Conservation (phyloP, 1,140 invertebrate species). For the Drosophila sp. region DNA sequence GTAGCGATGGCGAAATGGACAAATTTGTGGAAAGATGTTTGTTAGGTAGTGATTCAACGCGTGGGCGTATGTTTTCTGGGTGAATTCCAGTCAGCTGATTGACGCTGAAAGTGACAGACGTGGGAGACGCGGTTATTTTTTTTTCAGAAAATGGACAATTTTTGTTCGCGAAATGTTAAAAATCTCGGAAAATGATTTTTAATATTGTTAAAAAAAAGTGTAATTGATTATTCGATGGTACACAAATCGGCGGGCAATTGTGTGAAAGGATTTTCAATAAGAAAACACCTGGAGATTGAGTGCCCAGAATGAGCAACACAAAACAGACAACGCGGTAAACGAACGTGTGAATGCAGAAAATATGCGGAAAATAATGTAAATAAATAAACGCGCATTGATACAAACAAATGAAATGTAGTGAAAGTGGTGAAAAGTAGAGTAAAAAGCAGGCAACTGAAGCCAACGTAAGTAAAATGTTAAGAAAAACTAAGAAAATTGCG, state of each 20-base stretch:
- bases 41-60: too few species aligned
- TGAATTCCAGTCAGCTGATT: constrained; percentile 28
- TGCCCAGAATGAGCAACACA: constrained; percentile 50
- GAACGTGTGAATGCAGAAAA: constrained; percentile 44
- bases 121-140: background rate
- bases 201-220: background rate
- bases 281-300: constrained; percentile 8
- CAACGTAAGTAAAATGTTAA: constrained; percentile 26
- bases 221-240: background rate
- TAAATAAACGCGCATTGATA: constrained; percentile 48
- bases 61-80: background rate
- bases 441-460: background rate
- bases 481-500: constrained; percentile 27
- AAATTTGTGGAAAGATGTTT: too few species aligned
- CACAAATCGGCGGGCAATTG: constrained; percentile 5
- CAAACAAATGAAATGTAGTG: background rate
- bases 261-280: background rate
- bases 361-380: constrained; percentile 56
- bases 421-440: constrained; percentile 39
- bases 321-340: constrained; percentile 58
- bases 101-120: constrained; percentile 2
- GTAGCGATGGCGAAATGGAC: too few species aligned
- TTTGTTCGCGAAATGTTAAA: background rate
- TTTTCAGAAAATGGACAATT: background rate
- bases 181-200: background rate